phyloP scores from a whole-genome alignment of 2,888 invertebrate species.

The Acleris literana region DNA sequence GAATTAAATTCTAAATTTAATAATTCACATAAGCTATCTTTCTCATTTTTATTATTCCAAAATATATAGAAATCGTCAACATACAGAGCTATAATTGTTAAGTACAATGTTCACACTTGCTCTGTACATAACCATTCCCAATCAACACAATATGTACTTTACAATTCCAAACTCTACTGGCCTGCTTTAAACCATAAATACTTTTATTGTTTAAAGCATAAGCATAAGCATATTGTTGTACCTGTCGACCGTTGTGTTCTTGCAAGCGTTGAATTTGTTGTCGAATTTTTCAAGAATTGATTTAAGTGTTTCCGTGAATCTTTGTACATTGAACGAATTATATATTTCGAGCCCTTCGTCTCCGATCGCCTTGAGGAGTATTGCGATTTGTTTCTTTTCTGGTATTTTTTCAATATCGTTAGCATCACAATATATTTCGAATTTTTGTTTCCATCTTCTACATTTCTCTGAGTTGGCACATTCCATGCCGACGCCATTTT shows the following conservation, averaged over 20 bases:
- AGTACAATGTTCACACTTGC: no score
- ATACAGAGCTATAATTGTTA: no score
- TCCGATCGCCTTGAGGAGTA: slow-evolving; percentile 23
- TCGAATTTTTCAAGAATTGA: slow-evolving; percentile 12
- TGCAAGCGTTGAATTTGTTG: slow-evolving; percentile 11
- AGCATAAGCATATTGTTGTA: no score
- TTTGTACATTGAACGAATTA: slow-evolving; percentile 2
- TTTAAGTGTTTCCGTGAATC: slow-evolving; percentile 3
- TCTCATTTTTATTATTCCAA: no score
- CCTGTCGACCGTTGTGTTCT: slow-evolving; percentile 21
- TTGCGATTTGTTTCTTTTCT: slow-evolving; percentile 16
- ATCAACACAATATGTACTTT: no score
- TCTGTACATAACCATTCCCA: no score
- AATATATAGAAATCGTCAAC: no score
- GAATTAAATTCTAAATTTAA: no score
- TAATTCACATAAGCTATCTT: no score
- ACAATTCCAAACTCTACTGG: no score
- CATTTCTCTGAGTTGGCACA: not conserved
- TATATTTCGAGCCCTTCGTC: slow-evolving; percentile 12
- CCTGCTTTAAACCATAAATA: no score
- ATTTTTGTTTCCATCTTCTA: slow-evolving; percentile 27
- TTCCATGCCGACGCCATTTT: not conserved
- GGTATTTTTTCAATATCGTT: slow-evolving; percentile 19
- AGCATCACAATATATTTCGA: slow-evolving; percentile 17
- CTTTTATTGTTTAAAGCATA: no score